Conservation (phyloP, 2,888 invertebrate species). For the Dicranocentrus wangi region DNA sequence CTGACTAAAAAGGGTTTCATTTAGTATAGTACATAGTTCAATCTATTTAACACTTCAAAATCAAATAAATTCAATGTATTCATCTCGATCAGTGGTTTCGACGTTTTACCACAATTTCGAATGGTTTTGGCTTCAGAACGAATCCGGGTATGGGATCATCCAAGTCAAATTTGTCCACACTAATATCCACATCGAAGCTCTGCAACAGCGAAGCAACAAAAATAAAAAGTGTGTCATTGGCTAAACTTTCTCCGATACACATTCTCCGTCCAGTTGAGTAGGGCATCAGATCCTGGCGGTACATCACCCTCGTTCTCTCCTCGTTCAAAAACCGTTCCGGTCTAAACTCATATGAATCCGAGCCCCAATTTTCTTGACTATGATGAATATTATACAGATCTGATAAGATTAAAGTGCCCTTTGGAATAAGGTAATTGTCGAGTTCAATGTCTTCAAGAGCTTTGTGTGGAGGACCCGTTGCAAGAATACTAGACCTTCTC, state of each 20-base stretch:
- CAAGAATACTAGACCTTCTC: constrained; percentile 43
- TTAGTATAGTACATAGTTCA: too few relatives aligned
- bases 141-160: neutral
- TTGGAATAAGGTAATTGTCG: constrained; percentile 50
- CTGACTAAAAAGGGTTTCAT: too few relatives aligned
- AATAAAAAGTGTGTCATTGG: constrained; percentile 51
- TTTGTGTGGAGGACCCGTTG: constrained; percentile 45
- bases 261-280: constrained; percentile 52
- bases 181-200: constrained; percentile 11
- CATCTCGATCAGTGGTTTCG: too few relatives aligned
- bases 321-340: constrained; percentile 62
- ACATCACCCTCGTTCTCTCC: constrained; percentile 26
- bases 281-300: constrained; percentile 33
- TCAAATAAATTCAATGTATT: too few relatives aligned
- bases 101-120: neutral
- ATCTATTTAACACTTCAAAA: too few relatives aligned
- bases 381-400: constrained; percentile 54
- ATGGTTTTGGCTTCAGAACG: neutral
- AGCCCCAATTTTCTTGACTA: constrained; percentile 56
- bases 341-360: constrained; percentile 53
- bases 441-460: constrained; percentile 22
- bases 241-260: constrained; percentile 57
- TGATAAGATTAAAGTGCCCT: constrained; percentile 34
- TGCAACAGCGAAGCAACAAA: constrained; percentile 39
- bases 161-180: neutral